phyloP scores from a whole-genome alignment of 2,797 vertebrate genomes.

The Diplodus puntazzo region DNA sequence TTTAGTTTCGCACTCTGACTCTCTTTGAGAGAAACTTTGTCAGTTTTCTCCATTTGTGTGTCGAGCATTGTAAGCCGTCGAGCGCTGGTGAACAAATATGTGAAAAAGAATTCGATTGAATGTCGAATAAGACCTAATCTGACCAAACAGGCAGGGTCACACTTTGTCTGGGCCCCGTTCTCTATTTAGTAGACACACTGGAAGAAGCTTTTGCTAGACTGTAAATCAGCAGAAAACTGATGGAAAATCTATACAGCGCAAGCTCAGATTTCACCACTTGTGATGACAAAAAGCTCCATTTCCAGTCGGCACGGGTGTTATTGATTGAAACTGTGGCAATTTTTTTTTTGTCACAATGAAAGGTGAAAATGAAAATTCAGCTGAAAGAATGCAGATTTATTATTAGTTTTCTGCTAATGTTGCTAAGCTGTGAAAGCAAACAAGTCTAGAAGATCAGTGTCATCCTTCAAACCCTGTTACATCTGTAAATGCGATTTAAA shows the following conservation, averaged over 20 bases:
- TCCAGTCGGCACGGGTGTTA: not conserved
- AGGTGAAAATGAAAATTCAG: slow-evolving; percentile 16
- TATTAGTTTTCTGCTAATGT: slow-evolving; percentile 13
- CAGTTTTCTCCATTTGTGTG: slow-evolving; percentile 32
- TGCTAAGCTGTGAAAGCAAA: slow-evolving; percentile 36
- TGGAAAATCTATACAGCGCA: slow-evolving; percentile 13
- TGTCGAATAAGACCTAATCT: slow-evolving; percentile 17
- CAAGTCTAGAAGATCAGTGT: not conserved
- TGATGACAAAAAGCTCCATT: not conserved
- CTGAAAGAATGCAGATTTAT: slow-evolving; percentile 16
- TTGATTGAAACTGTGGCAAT: not conserved
- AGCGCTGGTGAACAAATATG: slow-evolving; percentile 18
- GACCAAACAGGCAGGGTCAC: slow-evolving; percentile 27
- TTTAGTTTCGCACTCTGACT: slow-evolving; percentile 31
- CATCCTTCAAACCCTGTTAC: slow-evolving; percentile 8
- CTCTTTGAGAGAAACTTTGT: slow-evolving; percentile 12
- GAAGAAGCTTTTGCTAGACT: slow-evolving; percentile 2
- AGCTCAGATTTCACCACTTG: slow-evolving; percentile 21
- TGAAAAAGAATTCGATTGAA: slow-evolving; percentile 23
- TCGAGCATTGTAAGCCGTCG: not conserved
- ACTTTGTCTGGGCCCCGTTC: not conserved
- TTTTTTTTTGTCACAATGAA: slow-evolving; percentile 14
- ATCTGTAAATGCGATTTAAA: slow-evolving; percentile 16
- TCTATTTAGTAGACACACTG: slow-evolving; percentile 6
- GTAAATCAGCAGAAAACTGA: slow-evolving; percentile 42